Conservation (phyloP, 2,888 invertebrate genomes). For the Nebria salina region DNA sequence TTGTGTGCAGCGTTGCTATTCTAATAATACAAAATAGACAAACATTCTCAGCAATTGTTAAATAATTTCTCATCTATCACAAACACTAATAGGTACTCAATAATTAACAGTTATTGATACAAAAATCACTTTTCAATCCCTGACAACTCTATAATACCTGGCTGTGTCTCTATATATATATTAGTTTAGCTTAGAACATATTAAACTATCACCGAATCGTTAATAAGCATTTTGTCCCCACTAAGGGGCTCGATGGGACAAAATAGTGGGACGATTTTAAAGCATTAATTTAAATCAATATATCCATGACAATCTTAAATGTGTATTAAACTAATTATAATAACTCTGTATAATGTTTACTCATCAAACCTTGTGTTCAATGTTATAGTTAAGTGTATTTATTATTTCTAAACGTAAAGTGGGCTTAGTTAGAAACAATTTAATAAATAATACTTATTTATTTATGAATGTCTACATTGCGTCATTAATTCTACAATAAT, state of each 20-base stretch:
- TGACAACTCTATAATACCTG: not conserved
- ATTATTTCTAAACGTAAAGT: not conserved
- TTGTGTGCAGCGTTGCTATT: conserved; percentile 42
- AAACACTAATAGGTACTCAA: not conserved
- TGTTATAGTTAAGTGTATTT: not conserved
- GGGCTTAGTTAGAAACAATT: not conserved
- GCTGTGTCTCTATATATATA: conserved; percentile 3
- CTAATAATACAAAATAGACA: conserved; percentile 38
- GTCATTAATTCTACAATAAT: too few relatives aligned
- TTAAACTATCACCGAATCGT: not conserved
- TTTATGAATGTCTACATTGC: too few relatives aligned
- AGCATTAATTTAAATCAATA: conserved; percentile 35
- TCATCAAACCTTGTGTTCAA: not conserved
- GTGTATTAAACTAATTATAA: conserved; percentile 31
- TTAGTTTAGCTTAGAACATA: not conserved
- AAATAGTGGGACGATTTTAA: conserved; percentile 11
- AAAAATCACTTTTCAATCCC: not conserved
- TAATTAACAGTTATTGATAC: not conserved
- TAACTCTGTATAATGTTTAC: not conserved
- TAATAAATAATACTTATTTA: not conserved
- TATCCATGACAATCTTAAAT: conserved; percentile 45
- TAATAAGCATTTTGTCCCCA: not conserved
- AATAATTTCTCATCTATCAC: conserved; percentile 21
- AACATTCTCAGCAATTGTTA: conserved; percentile 21
- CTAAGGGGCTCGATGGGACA: conserved; percentile 7